phyloP scores from a whole-genome alignment of 2,797 vertebrate genomes.

The Hephaestus fuliginosus region DNA sequence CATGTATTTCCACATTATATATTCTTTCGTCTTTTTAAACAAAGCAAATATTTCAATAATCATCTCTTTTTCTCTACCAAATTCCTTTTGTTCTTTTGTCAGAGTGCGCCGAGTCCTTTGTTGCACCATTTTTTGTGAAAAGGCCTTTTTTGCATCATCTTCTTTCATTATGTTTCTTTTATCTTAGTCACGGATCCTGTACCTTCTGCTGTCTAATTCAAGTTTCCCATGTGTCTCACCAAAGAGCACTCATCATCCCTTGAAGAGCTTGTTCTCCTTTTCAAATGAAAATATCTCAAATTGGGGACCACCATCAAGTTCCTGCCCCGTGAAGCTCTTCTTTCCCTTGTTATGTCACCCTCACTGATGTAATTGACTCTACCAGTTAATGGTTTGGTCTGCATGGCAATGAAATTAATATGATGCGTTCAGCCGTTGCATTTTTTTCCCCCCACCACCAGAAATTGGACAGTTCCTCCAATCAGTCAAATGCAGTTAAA shows the following conservation, averaged over 20 bases:
- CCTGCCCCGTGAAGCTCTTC: constrained; percentile 57
- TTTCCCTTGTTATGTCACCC: constrained; percentile 45
- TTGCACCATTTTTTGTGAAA: background rate
- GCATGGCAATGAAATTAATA: constrained; percentile 65
- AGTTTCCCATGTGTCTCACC: constrained; percentile 24
- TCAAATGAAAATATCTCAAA: constrained; percentile 46
- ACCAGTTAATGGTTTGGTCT: constrained; percentile 57
- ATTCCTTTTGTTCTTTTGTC: background rate
- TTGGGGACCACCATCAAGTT: constrained; percentile 47
- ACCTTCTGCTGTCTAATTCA: background rate
- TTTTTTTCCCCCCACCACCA: constrained; percentile 34
- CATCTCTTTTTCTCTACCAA: background rate
- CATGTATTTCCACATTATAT: background rate
- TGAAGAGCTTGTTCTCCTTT: constrained; percentile 39
- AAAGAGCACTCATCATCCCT: constrained; percentile 33
- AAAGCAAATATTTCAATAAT: constrained; percentile 1
- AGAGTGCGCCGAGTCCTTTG: background rate
- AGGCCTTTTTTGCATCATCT: background rate
- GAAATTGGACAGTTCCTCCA: constrained; percentile 55
- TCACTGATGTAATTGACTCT: constrained; percentile 53
- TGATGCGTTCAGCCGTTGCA: constrained; percentile 44
- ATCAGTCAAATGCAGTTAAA: constrained; percentile 71
- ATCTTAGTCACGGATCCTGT: constrained; percentile 1
- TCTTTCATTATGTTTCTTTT: constrained; percentile 10
- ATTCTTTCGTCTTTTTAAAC: constrained; percentile 2